Conservation (phyloP, 1,140 invertebrate genomes). For the Heliothis subflexa region DNA sequence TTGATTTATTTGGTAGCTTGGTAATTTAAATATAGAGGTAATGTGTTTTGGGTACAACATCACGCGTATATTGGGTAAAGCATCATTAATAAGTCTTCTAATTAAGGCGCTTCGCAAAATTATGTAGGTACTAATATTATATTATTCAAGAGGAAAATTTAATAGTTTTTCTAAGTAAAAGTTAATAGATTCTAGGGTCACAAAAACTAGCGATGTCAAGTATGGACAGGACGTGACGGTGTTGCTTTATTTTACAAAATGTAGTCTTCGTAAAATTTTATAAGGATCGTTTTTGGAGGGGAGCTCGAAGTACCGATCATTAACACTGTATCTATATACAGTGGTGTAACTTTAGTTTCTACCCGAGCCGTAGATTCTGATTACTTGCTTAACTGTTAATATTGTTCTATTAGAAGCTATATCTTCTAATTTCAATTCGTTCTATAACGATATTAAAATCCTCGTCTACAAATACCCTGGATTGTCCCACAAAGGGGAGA, state of each 20-base stretch:
- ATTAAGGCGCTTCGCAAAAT: too few species aligned
- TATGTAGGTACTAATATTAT: too few species aligned
- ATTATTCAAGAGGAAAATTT: too few species aligned
- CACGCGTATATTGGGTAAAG: too few species aligned
- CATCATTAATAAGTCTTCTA: too few species aligned
- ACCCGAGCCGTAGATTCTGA: constrained; percentile 63
- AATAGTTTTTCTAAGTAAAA: constrained; percentile 15
- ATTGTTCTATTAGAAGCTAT: constrained; percentile 48
- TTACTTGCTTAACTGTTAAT: constrained; percentile 58
- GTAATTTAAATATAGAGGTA: too few species aligned
- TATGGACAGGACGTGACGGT: constrained; percentile 49
- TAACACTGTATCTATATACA: constrained; percentile 63
- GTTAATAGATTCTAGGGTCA: constrained; percentile 28
- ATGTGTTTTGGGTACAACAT: too few species aligned
- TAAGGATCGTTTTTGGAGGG: constrained; percentile 60
- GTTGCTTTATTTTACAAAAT: constrained; percentile 75
- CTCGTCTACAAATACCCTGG: not conserved
- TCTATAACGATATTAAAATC: constrained; percentile 30
- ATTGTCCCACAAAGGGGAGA: not conserved
- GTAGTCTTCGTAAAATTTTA: constrained; percentile 78
- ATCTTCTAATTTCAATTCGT: constrained; percentile 40
- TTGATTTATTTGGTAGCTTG: not conserved
- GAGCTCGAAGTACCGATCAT: constrained; percentile 59
- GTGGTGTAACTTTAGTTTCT: constrained; percentile 42
- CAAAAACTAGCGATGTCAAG: constrained; percentile 35